Base-by-base conservation (phyloP, 2,113 vertebrate genomes). In the Lepus americanus region DNA sequence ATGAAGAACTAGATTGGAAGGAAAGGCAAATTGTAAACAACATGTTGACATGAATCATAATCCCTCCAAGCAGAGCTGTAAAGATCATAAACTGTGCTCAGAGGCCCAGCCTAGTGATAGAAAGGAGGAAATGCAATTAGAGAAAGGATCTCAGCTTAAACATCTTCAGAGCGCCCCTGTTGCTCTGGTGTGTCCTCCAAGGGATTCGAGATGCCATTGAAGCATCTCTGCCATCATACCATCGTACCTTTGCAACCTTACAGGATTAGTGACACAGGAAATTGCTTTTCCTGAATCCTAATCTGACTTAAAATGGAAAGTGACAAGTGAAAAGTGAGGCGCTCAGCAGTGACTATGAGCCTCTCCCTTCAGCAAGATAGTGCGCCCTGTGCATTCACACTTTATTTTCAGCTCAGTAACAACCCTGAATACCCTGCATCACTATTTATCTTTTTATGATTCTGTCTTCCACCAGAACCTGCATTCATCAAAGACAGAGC, bases 391-490 rank as follows among this genome's bases (percentile, higher is more conserved):
- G 19, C 19, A 2, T 20, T 85, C 36, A 85, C 9, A 61, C 12
- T 82, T 66, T 78, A 61, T 90, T 92, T 96, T 39, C 67, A 53
- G 49, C 25, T 82, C 53, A 53, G 59, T 63, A 66, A 86, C 92
- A 87, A 90, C 31, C 61, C 72, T 39, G 76, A 88, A n/a, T 89
- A 70, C 51, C 55, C 49, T 25, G 67, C 10, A 63, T 39, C 12
- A 61, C 33, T 6, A 9, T 59, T 90, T 92, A 61, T 49, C 25
- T 93, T 31, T 92, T 92, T 90, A 83, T 94, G 77, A n/a, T 72
- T 86, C 25, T 73, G 3, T 69, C 53, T 87, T 89, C 64, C 89
- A 74, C 39, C 27, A 86, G 88, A 88, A 90, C 31, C 66, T 64
- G 27, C 9, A 89, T 33, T 64, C n/a, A 82, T 86, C 69, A 90